phyloP scores from a whole-genome alignment of 2,113 vertebrate species.

The Phocoena phocoena region DNA sequence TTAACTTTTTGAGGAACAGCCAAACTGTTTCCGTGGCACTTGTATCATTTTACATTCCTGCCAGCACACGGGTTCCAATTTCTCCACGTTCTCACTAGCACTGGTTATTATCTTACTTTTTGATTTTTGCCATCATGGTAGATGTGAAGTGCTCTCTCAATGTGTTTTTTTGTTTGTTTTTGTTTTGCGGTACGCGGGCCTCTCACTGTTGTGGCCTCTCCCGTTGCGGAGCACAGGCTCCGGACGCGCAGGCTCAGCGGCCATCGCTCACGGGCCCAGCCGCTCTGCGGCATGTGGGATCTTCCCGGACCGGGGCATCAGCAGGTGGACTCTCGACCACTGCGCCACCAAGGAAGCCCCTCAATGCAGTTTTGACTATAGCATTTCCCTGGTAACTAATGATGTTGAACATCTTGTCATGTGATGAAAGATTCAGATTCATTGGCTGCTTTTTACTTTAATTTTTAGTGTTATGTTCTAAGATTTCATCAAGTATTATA shows the following conservation, averaged over 20 bases:
- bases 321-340: too few species aligned
- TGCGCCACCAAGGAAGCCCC: not conserved
- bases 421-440: not conserved
- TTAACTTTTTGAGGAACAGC: not conserved
- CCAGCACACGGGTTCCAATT: rapidly evolving
- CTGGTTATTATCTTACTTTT: too few species aligned
- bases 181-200: too few species aligned
- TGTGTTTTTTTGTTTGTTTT: rapidly evolving
- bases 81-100: not conserved
- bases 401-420: not conserved
- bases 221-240: too few species aligned
- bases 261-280: too few species aligned
- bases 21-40: not conserved
- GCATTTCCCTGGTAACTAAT: not conserved
- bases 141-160: not conserved
- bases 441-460: not conserved
- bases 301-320: too few species aligned
- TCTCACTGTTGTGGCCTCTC: too few species aligned
- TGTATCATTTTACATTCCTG: not conserved
- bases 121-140: rapidly evolving
- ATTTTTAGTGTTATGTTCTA: not conserved
- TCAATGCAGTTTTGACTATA: not conserved
- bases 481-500: not conserved
- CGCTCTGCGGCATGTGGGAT: too few species aligned
- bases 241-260: too few species aligned